phyloP scores from a whole-genome alignment of 1,140 invertebrate genomes.

The Dreissena polymorpha region DNA sequence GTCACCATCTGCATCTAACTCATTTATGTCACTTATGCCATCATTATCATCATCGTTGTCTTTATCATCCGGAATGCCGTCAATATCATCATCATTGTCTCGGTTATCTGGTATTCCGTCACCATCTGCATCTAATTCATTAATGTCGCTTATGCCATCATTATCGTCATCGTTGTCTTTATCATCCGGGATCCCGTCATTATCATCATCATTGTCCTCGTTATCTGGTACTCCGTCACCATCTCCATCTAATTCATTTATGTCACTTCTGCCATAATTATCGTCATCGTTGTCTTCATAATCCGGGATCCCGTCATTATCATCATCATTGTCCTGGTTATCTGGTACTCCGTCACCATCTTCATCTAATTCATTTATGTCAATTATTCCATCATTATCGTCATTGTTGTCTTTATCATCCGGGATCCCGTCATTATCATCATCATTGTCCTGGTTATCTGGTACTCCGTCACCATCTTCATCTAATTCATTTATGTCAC shows the following conservation, averaged over 20 bases:
- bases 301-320: slow-evolving; percentile 60
- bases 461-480: too few relatives aligned
- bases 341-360: too few relatives aligned
- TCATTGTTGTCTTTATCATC: slow-evolving; percentile 1
- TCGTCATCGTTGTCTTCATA: slow-evolving; percentile 50
- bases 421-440: too few relatives aligned
- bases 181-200: slow-evolving; percentile 72
- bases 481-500: too few relatives aligned
- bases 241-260: too few relatives aligned
- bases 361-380: slow-evolving; percentile 53
- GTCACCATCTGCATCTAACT: slow-evolving; percentile 71
- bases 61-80: slow-evolving; percentile 54
- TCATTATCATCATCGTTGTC: slow-evolving; percentile 73
- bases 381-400: slow-evolving; percentile 45
- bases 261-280: too few relatives aligned
- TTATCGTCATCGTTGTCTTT: slow-evolving; percentile 68
- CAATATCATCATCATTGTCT: slow-evolving; percentile 57
- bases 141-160: slow-evolving; percentile 66
- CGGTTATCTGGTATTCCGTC: slow-evolving; percentile 76
- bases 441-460: too few relatives aligned
- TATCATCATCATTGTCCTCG: too few relatives aligned
- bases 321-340: slow-evolving; percentile 43
- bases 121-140: slow-evolving; percentile 62
- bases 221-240: too few relatives aligned
- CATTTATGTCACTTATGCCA: slow-evolving; percentile 70